These are phyloP conservation scores for Baronia brevicornis DNA, from an alignment of 2,888 invertebrate species.

Conservation along the genomic window DNA sequence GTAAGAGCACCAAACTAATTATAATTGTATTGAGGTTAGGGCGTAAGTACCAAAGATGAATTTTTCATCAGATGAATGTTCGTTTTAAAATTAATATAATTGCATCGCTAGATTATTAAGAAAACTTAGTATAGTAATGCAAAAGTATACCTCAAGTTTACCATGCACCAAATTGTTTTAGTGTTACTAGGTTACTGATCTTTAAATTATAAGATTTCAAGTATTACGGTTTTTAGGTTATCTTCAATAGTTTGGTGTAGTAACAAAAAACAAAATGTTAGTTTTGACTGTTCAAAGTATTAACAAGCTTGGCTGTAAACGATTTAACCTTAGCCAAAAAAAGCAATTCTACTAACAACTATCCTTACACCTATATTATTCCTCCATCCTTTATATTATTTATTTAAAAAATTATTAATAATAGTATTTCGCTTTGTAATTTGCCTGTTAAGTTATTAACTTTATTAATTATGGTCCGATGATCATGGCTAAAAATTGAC, in stretches of 20 bases:
- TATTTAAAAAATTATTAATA: constrained; percentile 54
- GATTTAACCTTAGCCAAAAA: constrained; percentile 17
- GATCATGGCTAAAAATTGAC: constrained; percentile 21
- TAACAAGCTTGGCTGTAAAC: constrained; percentile 24
- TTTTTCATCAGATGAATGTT: constrained; percentile 69
- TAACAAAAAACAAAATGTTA: constrained; percentile 29
- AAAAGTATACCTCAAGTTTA: constrained; percentile 70
- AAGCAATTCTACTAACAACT: constrained; percentile 25
- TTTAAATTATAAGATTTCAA: constrained; percentile 39
- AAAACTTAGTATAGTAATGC: constrained; percentile 30
- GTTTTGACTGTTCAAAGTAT: too few relatives aligned
- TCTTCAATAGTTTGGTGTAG: constrained; percentile 22
- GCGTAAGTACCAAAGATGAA: constrained; percentile 66
- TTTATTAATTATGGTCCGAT: constrained; percentile 25
- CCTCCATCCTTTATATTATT: constrained; percentile 63
- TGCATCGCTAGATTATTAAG: constrained; percentile 25
- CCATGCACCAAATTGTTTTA: constrained; percentile 69
- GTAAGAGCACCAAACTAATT: constrained; percentile 54
- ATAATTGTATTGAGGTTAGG: constrained; percentile 52
- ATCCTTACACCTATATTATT: constrained; percentile 44
- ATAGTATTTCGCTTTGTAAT: constrained; percentile 62
- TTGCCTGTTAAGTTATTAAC: constrained; percentile 45
- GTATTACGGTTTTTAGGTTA: constrained; percentile 48
- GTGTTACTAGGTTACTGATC: constrained; percentile 42
- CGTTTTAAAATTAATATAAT: constrained; percentile 40